Percentiles rank a stretch among this genome's conserved stretches.
Conservation (phyloP, 2,888 invertebrate genomes). For the Leptinotarsa juncta region DNA sequence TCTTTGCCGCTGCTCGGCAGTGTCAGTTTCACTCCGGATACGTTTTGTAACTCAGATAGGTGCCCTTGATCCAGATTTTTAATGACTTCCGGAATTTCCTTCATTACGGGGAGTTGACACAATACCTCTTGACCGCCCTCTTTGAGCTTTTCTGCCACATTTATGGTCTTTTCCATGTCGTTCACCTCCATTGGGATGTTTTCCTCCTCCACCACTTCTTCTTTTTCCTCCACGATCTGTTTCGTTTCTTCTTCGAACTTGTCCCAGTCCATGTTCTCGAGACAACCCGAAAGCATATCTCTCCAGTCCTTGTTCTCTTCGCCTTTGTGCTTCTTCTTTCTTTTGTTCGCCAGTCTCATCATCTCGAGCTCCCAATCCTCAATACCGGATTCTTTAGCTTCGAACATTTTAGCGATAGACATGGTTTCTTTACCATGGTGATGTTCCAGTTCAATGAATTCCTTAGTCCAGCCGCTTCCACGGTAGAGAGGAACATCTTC, state of each 20-base stretch:
- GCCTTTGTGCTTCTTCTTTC: slow-evolving; percentile 61
- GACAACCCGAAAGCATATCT: slow-evolving; percentile 70
- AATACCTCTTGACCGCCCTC: slow-evolving; percentile 68
- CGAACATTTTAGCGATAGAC: slow-evolving; percentile 74
- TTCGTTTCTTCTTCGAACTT: slow-evolving; percentile 79
- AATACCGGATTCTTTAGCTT: slow-evolving; percentile 62
- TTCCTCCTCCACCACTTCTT: slow-evolving; percentile 66
- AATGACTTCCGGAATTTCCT: slow-evolving; percentile 73
- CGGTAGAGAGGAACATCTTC: slow-evolving; percentile 57
- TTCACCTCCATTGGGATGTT: slow-evolving; percentile 67
- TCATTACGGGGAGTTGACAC: slow-evolving; percentile 71
- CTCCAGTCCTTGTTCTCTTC: slow-evolving; percentile 60
- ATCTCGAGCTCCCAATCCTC: slow-evolving; percentile 64
- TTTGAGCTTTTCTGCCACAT: slow-evolving; percentile 72
- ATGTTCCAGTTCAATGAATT: slow-evolving; percentile 64
- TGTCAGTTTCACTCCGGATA: slow-evolving; percentile 70
- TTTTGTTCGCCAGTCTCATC: slow-evolving; percentile 61
- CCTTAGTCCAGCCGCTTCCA: slow-evolving; percentile 68
- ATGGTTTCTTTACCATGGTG: slow-evolving; percentile 63
- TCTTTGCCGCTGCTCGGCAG: slow-evolving; percentile 71
- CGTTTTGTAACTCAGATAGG: slow-evolving; percentile 70
- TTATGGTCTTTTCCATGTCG: slow-evolving; percentile 71
- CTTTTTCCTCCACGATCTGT: slow-evolving; percentile 78
- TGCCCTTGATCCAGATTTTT: slow-evolving; percentile 72
- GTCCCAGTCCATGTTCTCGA: slow-evolving; percentile 71